Percentiles rank a stretch among this genome's conserved stretches.
These are phyloP conservation scores for Alviniconcha marisindica DNA, from an alignment of 1,140 invertebrate species.

Conservation along the genomic window DNA sequence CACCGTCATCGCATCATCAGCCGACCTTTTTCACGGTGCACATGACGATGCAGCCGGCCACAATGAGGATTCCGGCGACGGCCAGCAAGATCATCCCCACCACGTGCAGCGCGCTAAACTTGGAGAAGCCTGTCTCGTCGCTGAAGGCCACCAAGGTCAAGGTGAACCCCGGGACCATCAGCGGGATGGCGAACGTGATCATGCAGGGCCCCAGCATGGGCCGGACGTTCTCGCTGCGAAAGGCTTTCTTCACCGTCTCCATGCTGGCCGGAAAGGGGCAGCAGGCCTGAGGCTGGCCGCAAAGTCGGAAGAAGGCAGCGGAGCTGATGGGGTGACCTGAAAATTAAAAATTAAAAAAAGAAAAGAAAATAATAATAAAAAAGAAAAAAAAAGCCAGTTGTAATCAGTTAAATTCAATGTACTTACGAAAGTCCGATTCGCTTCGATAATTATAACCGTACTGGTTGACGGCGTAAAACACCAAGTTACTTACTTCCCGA, in stretches of 20 bases:
- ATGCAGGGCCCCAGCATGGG: slow-evolving; percentile 52
- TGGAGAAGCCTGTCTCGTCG: slow-evolving; percentile 47
- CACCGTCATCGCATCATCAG: neutral
- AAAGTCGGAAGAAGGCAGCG: too few species aligned
- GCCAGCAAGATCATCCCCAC: slow-evolving; percentile 50
- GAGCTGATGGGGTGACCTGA: too few species aligned
- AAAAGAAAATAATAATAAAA: too few species aligned
- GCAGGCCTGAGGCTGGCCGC: too few species aligned
- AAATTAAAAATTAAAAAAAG: too few species aligned
- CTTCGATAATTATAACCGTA: too few species aligned
- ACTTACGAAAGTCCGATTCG: too few species aligned
- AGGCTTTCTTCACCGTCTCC: neutral
- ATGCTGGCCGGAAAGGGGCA: neutral
- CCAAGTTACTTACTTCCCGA: too few species aligned
- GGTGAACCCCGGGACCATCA: slow-evolving; percentile 52
- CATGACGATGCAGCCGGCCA: slow-evolving; percentile 28
- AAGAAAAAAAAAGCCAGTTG: too few species aligned
- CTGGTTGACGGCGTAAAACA: too few species aligned
- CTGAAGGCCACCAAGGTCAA: slow-evolving; percentile 52
- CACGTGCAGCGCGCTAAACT: slow-evolving; percentile 53
- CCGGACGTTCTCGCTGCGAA: neutral
- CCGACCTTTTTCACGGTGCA: slow-evolving; percentile 13
- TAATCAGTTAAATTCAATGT: too few species aligned
- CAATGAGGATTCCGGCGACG: slow-evolving; percentile 39
- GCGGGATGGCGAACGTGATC: slow-evolving; percentile 54